Evolutionary conservation across 2,797 vertebrate genomes (phyloP), one percentile per base, ranked within the genome.

Genomic region (Oryzias sinensis): DNA sequence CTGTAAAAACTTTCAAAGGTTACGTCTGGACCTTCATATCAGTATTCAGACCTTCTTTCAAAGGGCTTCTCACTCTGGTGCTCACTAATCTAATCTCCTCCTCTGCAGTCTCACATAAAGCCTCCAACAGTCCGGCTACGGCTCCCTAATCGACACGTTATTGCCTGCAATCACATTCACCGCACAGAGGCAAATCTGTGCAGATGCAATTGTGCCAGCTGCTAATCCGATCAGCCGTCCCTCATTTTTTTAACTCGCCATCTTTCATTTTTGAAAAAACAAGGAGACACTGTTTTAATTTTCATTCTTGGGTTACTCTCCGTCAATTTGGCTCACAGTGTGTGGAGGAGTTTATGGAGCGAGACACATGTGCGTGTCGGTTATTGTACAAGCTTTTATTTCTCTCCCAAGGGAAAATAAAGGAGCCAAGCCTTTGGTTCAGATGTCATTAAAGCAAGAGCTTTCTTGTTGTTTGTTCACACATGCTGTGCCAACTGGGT

Each of bases 151-250:
- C 91, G 93, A 93, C 91, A 73, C 86, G 92, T 97, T 97, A 99
- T 99, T 98, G 96, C 93, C 87, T 83, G 89, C 86, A 93, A 98
- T 98, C 93, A 84, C 93, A 95, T 99, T 97, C 95, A 88, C 90
- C 83, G 92, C 92, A 90, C 91, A 92, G 92, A 93, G 92, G 92
- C 92, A 95, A 95, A 95, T 97, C 95, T 95, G 94, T 92, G 68
- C 90, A 94, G 95, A 98, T 98, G 90, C 87, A 89, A 99, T 98
- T 98, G 93, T 90, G 85, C 88, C 72, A 68, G 84, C 67, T 27
- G 76, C 74, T 96, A 97, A 99, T 93, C 92, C 91, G 93, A 98
- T 99, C 93, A 93, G 25, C 84, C 87, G 85, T 87, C 86, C 81
- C 84, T 81, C 84, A 68, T 82, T 87, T 77, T 92, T 92, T 56